Evolutionary conservation across 2,888 invertebrate species (phyloP).

Genomic region (Meta bourneti): DNA sequence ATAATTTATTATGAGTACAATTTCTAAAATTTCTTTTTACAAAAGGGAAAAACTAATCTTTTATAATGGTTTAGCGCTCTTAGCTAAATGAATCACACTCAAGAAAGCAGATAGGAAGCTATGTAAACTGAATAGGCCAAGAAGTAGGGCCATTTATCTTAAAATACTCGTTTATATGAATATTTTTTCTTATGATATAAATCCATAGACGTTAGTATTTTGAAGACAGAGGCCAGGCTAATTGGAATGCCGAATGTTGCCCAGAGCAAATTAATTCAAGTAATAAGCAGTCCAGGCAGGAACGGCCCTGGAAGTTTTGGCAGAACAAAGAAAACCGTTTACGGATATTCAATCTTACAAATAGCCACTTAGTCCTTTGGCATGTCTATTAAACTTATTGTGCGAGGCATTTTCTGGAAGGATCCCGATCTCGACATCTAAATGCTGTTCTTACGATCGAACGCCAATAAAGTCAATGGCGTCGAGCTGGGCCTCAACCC

Average conservation of each 20-base stretch:
- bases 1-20: no score
- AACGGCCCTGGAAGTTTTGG: conserved; percentile 29
- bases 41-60: no score
- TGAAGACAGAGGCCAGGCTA: no score
- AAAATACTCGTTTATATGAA: no score
- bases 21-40: no score
- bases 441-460: conserved; percentile 41
- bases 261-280: conserved; percentile 7
- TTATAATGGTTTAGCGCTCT: no score
- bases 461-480: conserved; percentile 46
- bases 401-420: conserved; percentile 38
- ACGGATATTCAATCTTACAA: conserved; percentile 53
- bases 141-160: no score
- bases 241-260: neutral
- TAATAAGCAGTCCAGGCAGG: conserved; percentile 20
- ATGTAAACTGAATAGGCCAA: no score
- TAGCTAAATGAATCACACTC: no score
- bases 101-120: no score
- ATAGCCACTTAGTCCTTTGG: conserved; percentile 57
- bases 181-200: no score
- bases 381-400: conserved; percentile 58
- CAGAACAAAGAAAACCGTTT: conserved; percentile 55
- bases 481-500: conserved; percentile 22
- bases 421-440: conserved; percentile 43
- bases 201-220: no score